Evolutionary conservation across 1,140 invertebrate genomes (phyloP).

Genomic region (Campoletis sonorensis): DNA sequence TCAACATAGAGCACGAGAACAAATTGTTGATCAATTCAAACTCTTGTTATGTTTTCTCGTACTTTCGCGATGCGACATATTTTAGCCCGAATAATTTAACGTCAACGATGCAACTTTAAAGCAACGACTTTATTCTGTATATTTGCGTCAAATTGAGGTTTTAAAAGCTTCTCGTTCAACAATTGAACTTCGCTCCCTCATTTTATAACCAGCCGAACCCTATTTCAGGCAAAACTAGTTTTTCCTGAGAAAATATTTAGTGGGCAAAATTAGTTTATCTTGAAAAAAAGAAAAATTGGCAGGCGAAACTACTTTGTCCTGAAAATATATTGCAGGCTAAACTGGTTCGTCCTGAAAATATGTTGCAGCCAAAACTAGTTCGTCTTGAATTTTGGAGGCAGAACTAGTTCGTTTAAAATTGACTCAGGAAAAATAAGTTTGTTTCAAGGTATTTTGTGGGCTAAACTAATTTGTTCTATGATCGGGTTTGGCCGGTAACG

Average conservation of each 20-base stretch:
- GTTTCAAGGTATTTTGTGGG: too few species aligned
- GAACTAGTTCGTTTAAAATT: too few species aligned
- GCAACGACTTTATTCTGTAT: background rate
- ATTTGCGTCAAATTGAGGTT: conserved; percentile 26
- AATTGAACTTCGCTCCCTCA: background rate
- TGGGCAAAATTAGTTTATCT: too few species aligned
- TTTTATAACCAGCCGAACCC: background rate
- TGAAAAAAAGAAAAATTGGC: too few species aligned
- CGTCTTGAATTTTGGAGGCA: too few species aligned
- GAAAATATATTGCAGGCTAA: too few species aligned
- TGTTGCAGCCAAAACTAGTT: too few species aligned
- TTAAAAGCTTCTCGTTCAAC: conserved; percentile 25
- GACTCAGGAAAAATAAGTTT: too few species aligned
- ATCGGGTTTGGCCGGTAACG: background rate
- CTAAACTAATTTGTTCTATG: too few species aligned
- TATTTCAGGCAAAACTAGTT: conserved; percentile 9
- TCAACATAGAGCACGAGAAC: background rate
- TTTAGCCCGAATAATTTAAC: background rate
- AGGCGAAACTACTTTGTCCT: too few species aligned
- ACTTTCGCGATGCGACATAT: background rate
- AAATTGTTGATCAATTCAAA: background rate
- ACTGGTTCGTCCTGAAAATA: too few species aligned
- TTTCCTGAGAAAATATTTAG: too few species aligned
- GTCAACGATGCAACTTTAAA: background rate
- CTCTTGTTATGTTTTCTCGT: conserved; percentile 1